Conservation (phyloP, 2,888 invertebrate species). For the Calameuta filiformis region DNA sequence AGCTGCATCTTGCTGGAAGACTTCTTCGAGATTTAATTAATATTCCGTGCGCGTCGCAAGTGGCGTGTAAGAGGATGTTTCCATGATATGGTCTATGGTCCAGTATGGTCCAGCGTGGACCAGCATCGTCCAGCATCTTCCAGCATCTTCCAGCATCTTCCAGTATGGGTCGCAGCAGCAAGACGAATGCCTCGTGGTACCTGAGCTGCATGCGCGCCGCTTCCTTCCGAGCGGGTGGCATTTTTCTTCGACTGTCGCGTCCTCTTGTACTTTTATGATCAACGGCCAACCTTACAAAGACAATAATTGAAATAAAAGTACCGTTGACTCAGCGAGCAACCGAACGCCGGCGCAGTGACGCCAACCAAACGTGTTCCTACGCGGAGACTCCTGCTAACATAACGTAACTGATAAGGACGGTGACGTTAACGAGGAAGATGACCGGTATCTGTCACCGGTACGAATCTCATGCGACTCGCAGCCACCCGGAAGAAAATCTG, state of each 20-base stretch:
- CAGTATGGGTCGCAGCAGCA: conserved; percentile 8
- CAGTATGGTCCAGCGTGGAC: conserved; percentile 12
- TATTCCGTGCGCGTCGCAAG: conserved; percentile 34
- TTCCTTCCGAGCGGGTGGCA: conserved; percentile 35
- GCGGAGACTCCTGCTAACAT: no score
- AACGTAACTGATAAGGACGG: no score
- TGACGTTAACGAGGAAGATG: no score
- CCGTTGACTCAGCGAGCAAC: conserved; percentile 30
- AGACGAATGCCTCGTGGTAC: conserved; percentile 45
- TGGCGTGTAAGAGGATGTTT: conserved; percentile 26
- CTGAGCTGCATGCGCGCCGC: conserved; percentile 31
- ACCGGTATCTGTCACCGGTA: no score
- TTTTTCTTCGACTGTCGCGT: conserved; percentile 34
- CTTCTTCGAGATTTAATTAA: conserved; percentile 35
- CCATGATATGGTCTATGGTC: conserved; percentile 9
- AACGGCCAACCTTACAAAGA: conserved; percentile 48
- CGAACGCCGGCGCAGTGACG: no score
- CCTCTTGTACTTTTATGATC: conserved; percentile 39
- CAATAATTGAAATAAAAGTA: conserved; percentile 54
- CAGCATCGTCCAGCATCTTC: not conserved
- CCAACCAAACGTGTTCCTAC: no score
- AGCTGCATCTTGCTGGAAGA: no score
- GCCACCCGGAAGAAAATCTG: no score
- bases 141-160: not conserved
- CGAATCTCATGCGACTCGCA: no score